Percentiles rank a stretch among this genome's conserved stretches.
Evolutionary conservation across 1,140 invertebrate species (phyloP).

Genomic region (Neotoxoptera formosana): DNA sequence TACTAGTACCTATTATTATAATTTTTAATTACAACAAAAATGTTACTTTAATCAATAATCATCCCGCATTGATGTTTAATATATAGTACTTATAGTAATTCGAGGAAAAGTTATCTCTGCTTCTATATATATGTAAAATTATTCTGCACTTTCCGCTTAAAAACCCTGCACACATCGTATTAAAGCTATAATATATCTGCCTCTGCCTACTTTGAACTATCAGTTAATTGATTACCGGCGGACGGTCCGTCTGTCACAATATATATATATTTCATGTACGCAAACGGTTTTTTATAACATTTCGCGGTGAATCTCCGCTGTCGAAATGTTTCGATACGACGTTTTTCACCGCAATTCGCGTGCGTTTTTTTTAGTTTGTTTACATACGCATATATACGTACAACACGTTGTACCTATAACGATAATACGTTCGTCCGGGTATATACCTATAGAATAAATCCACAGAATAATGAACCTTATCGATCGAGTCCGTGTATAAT

Average conservation of each 20-base stretch:
- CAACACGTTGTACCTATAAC: not conserved
- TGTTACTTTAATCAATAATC: no score
- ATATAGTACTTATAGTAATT: no score
- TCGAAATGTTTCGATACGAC: not conserved
- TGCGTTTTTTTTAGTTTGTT: not conserved
- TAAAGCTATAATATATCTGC: no score
- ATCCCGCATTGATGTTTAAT: no score
- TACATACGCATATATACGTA: no score
- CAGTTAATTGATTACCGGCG: not conserved
- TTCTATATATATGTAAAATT: no score
- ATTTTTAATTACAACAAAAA: no score
- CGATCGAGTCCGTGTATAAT: constrained; percentile 26
- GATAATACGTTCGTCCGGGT: not conserved
- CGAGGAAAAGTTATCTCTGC: no score
- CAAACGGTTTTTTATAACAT: not conserved
- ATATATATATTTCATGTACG: not conserved
- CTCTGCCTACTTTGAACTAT: no score
- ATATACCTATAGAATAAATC: not conserved
- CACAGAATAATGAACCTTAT: constrained; percentile 42
- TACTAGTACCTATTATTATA: no score
- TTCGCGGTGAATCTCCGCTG: not conserved
- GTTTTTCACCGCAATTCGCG: not conserved
- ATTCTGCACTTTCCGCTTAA: no score
- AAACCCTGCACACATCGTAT: not conserved
- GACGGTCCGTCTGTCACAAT: not conserved